These are phyloP conservation scores for Chirona hameri DNA, from an alignment of 2,888 invertebrate genomes.

Conservation along the genomic window DNA sequence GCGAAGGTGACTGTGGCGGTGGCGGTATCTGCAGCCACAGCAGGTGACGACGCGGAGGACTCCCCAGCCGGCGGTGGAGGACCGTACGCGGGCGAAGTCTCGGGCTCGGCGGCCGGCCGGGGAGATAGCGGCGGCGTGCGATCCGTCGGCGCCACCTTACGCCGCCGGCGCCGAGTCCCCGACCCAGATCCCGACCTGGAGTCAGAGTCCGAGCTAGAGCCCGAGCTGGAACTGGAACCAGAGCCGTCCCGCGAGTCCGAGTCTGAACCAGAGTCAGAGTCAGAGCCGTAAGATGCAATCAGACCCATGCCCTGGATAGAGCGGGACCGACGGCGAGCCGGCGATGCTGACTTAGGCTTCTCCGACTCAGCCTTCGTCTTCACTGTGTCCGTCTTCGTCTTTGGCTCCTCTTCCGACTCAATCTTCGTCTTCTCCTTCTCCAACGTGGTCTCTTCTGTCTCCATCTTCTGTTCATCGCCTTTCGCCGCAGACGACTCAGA, in stretches of 20 bases:
- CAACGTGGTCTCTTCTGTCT: no score
- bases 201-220: background rate
- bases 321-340: background rate
- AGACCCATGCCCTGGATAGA: conserved; percentile 12
- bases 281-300: background rate
- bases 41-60: no score
- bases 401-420: background rate
- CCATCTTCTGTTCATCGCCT: no score
- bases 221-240: background rate
- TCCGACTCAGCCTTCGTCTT: background rate
- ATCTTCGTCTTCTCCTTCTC: background rate
- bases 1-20: no score
- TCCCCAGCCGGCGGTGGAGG: background rate
- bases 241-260: background rate
- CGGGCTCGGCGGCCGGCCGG: background rate
- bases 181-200: background rate
- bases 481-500: no score
- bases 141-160: background rate
- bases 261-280: background rate
- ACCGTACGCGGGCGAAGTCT: no score
- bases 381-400: background rate
- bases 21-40: no score
- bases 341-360: background rate
- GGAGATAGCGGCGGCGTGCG: background rate
- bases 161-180: background rate